Conservation (phyloP, 1,140 invertebrate genomes). For the Lepidurus arcticus region DNA sequence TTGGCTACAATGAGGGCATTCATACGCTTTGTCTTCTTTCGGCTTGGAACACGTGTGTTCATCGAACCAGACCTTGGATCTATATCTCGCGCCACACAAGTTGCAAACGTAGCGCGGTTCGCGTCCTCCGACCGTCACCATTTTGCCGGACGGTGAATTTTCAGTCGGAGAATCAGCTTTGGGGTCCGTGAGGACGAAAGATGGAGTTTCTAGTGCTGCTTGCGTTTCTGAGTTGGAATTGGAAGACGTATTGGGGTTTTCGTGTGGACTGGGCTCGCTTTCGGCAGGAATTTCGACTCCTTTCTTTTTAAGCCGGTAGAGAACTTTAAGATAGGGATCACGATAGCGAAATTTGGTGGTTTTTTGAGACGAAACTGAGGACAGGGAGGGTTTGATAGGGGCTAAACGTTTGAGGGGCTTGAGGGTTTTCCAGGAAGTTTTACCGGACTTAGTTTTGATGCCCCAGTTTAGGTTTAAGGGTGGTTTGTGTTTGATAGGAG, state of each 20-base stretch:
- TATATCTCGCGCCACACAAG: background rate
- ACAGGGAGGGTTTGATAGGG: background rate
- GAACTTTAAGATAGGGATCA: constrained; percentile 27
- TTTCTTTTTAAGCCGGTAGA: background rate
- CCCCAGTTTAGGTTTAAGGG: background rate
- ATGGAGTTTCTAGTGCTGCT: background rate
- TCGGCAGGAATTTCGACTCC: background rate
- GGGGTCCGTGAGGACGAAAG: background rate
- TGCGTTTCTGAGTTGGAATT: background rate
- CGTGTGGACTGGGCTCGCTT: background rate
- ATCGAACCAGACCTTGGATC: constrained; percentile 5
- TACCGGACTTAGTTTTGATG: background rate
- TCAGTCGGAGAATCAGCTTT: background rate
- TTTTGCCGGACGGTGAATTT: background rate
- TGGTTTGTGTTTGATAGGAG: background rate
- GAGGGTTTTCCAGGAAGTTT: background rate
- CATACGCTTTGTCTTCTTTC: background rate
- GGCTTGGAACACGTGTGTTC: constrained; percentile 5
- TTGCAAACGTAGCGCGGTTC: background rate
- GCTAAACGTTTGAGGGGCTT: background rate
- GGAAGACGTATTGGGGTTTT: background rate
- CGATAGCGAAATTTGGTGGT: background rate
- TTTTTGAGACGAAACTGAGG: background rate
- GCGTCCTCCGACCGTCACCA: background rate
- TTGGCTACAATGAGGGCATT: background rate